Evolutionary conservation across 64 coral and sea anemone species (phyloP), one percentile per base, ranked within the genome.

Genomic region (Hydrozoanthus tunicans): DNA sequence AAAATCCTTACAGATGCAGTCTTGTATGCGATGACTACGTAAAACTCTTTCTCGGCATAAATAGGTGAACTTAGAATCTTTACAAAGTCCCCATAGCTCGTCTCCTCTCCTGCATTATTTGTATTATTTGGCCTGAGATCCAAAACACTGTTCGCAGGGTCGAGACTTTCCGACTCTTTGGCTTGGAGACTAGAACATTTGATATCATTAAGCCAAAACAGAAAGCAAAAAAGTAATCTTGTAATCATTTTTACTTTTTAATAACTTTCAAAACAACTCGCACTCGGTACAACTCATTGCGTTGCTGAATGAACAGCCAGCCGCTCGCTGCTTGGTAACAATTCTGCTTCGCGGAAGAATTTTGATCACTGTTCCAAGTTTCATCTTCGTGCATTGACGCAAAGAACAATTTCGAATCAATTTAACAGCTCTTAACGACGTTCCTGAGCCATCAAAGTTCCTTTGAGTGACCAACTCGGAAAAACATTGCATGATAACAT

Each of bases 61-160:
- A 59, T 43, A 32, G 95, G 92, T 14, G 92, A 26, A 54, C 70
- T 73, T 9, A 91, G 23, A 80, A 96, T 91, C 73, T 96, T 56
- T 56, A 93, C 81, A 91, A 93, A 96, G 53, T 96, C 95, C 1
- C 93, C 81, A 78, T 83, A 91, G 59, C n/a, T 54, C 13, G 55
- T 57, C 25, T 10, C 8, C 62, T 63, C 77, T 69, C 91, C 61
- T 0, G 10, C 62, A 53, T 11, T 78, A 67, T 78, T 26, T 63
- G 62, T 53, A 2, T 90, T 65, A 32, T 92, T 85, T 52, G 80
- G 23, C 75, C 69, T 70, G 75, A 89, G 43, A 77, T 94, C 93
- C 70, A 57, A 51, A 90, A 81, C 79, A 12, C 11, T 24, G 32
- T 54, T 86, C 13, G 66, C 83, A 72, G 26, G 56, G 3, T 88